Percentiles rank a stretch among this genome's conserved stretches.
phyloP scores from a whole-genome alignment of 1,140 invertebrate species.

The Zaprionus tsacasi region DNA sequence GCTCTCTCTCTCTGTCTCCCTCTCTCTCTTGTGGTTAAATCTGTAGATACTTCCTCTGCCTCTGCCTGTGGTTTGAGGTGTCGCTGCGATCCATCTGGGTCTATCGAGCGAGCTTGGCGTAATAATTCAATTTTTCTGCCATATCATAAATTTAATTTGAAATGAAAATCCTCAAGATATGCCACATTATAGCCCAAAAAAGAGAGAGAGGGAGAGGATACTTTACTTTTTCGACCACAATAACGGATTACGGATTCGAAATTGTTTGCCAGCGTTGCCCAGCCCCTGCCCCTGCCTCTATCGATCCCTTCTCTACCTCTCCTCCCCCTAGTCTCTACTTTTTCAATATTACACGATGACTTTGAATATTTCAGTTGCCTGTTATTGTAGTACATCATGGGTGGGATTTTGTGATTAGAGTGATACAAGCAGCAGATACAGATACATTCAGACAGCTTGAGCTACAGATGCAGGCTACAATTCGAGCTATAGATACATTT shows the following conservation, averaged over 20 bases:
- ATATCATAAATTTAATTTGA: constrained; percentile 84
- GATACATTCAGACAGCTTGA: constrained; percentile 2
- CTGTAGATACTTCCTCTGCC: neutral
- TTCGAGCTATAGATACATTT: no score
- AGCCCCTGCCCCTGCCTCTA: neutral
- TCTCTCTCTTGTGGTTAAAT: constrained; percentile 22
- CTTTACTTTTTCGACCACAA: constrained; percentile 53
- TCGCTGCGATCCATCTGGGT: constrained; percentile 22
- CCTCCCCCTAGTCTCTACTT: constrained; percentile 28
- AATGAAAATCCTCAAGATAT: constrained; percentile 78
- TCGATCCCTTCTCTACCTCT: neutral
- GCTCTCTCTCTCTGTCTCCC: neutral
- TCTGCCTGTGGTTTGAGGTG: constrained; percentile 57
- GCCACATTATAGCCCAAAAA: constrained; percentile 50
- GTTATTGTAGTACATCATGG: constrained; percentile 63
- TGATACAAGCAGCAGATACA: constrained; percentile 39
- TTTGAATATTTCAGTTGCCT: constrained; percentile 68
- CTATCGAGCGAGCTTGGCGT: neutral
- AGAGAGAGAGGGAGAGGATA: neutral
- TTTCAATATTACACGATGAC: constrained; percentile 82
- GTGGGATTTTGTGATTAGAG: constrained; percentile 79
- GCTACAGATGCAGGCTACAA: no score
- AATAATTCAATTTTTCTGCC: constrained; percentile 74
- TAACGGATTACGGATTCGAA: constrained; percentile 77
- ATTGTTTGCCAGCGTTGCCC: constrained; percentile 67